Conservation (phyloP, 1,140 invertebrate genomes). For the Magallana gigas region DNA sequence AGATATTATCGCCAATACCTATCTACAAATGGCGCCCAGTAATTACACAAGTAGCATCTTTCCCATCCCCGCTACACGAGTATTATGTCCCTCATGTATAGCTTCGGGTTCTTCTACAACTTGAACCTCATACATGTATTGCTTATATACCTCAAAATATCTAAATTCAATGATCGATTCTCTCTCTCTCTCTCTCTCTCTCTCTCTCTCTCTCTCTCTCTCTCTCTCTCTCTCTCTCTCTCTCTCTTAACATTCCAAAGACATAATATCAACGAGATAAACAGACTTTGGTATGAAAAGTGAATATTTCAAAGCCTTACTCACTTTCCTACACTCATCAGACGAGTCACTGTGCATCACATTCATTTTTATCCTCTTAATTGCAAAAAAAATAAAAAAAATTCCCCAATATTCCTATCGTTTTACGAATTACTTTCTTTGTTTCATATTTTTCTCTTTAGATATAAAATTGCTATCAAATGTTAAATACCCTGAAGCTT, state of each 20-base stretch:
- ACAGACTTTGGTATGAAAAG: not conserved
- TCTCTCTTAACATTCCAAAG: slow-evolving; percentile 16
- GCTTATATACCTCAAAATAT: too few relatives aligned
- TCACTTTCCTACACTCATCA: slow-evolving; percentile 1
- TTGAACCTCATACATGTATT: not conserved
- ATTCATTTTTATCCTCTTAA: not conserved
- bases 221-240: slow-evolving; percentile 4
- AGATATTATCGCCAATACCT: slow-evolving; percentile 31
- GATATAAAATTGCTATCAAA: not conserved
- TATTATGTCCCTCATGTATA: not conserved
- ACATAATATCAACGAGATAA: slow-evolving; percentile 7
- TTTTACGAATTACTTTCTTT: not conserved
- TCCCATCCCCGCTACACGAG: not conserved
- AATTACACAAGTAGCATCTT: slow-evolving; percentile 25
- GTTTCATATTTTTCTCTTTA: not conserved
- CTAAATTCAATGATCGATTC: too few relatives aligned
- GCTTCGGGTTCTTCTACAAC: not conserved
- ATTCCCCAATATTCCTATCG: not conserved
- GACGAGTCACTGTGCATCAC: not conserved
- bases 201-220: not conserved
- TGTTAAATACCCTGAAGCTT: not conserved
- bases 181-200: too few relatives aligned
- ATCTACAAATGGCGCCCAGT: slow-evolving; percentile 36
- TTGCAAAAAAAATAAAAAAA: not conserved
- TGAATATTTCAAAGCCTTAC: not conserved